phyloP scores from a whole-genome alignment of 2,113 vertebrate species.

The Camelus dromedarius region DNA sequence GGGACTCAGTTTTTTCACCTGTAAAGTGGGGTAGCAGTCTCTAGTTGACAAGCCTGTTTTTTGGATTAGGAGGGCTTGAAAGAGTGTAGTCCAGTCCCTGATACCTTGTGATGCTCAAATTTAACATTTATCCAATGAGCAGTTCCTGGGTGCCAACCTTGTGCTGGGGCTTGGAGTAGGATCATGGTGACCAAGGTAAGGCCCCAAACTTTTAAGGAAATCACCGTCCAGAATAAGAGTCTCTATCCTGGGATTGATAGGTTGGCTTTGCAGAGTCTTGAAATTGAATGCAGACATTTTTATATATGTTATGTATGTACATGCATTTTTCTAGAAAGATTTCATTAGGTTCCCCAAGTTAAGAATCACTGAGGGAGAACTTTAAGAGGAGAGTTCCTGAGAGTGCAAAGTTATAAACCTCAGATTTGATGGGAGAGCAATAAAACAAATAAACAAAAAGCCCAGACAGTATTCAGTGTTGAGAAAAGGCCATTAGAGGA shows the following conservation, averaged over 20 bases:
- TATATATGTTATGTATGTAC: neutral
- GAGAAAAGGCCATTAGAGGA: neutral
- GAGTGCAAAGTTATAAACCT: neutral
- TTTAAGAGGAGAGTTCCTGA: neutral
- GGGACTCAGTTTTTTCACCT: neutral
- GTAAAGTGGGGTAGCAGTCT: neutral
- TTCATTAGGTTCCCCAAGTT: neutral
- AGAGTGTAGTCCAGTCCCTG: neutral
- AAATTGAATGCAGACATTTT: neutral
- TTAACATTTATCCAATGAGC: neutral
- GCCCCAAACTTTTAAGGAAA: neutral
- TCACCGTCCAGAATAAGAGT: neutral
- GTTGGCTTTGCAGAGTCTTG: neutral
- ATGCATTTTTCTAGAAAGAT: neutral
- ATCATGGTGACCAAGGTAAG: neutral
- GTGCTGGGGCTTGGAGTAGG: neutral
- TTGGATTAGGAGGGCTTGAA: neutral
- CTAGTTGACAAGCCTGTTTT: neutral
- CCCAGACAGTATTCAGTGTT: neutral
- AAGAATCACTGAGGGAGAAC: neutral
- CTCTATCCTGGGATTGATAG: neutral
- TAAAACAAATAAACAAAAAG: neutral
- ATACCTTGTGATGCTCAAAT: neutral
- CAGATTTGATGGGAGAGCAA: neutral
- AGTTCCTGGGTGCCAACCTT: neutral